Evolutionary conservation across 2,888 invertebrate species (phyloP).

Genomic region (Carpatolechia fugitivella): DNA sequence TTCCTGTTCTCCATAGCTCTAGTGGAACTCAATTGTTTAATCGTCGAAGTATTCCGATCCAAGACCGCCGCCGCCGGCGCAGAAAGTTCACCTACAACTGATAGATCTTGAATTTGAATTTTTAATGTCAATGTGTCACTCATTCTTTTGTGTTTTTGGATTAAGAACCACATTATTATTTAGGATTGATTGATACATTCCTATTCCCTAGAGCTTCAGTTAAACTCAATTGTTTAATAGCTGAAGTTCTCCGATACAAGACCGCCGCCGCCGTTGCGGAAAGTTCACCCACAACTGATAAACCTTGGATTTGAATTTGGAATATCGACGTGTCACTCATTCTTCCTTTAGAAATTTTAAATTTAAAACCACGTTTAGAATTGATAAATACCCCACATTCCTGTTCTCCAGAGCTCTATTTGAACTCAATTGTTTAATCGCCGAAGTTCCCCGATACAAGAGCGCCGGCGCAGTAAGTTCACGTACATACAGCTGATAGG

Average conservation of each 20-base stretch:
- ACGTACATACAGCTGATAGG: conserved; percentile 46
- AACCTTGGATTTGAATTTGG: too few species aligned
- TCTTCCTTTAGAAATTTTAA: too few species aligned
- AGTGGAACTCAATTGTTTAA: conserved; percentile 41
- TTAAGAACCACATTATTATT: too few species aligned
- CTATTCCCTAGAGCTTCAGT: too few species aligned
- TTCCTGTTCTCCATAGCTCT: too few species aligned
- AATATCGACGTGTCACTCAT: too few species aligned
- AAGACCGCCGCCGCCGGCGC: conserved; percentile 51
- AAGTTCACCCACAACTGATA: conserved; percentile 54
- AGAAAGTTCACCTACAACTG: conserved; percentile 53
- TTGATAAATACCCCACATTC: too few species aligned
- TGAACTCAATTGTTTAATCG: conserved; percentile 63
- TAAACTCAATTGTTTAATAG: conserved; percentile 46
- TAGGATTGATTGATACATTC: too few species aligned
- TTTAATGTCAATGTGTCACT: too few species aligned
- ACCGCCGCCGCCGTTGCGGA: conserved; percentile 53
- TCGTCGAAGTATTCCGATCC: conserved; percentile 63
- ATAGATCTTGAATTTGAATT: conserved; percentile 57
- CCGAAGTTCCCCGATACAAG: conserved; percentile 61
- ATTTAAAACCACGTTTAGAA: too few species aligned
- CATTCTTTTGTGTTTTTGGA: too few species aligned
- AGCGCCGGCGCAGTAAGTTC: conserved; percentile 57
- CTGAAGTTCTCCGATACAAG: conserved; percentile 61
- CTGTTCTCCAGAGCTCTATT: conserved; percentile 19